Conservation (phyloP, 2,888 invertebrate species). For the Ypsolopha sequella region DNA sequence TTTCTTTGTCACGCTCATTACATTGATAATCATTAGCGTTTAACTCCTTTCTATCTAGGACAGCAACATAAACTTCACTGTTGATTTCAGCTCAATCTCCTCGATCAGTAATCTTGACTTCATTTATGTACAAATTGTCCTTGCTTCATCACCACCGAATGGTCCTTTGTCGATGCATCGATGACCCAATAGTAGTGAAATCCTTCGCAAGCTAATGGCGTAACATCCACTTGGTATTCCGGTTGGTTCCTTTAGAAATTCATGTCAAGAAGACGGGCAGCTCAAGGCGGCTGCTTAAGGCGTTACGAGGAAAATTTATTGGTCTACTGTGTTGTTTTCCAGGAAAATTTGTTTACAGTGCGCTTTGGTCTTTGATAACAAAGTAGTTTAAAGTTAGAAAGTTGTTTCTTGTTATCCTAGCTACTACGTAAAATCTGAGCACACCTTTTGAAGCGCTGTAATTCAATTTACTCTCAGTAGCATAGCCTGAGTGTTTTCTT, state of each 20-base stretch:
- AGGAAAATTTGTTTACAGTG: conserved; percentile 8
- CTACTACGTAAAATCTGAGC: no score
- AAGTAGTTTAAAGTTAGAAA: no score
- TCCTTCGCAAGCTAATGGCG: conserved; percentile 48
- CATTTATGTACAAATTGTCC: conserved; percentile 14
- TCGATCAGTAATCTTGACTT: conserved; percentile 17
- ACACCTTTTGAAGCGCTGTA: no score
- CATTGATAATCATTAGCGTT: no score
- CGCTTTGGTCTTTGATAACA: background rate
- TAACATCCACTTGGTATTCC: conserved; percentile 62
- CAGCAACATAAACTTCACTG: background rate
- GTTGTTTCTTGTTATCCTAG: no score
- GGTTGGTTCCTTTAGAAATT: conserved; percentile 55
- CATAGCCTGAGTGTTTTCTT: no score
- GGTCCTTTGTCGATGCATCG: conserved; percentile 22
- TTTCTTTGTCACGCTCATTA: no score
- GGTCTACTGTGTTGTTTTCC: conserved; percentile 24
- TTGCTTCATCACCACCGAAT: background rate
- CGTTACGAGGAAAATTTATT: conserved; percentile 56
- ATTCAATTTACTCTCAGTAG: no score
- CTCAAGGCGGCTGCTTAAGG: conserved; percentile 33
- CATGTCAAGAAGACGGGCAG: conserved; percentile 63
- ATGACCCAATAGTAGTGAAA: conserved; percentile 69
- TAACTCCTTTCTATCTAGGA: no score
- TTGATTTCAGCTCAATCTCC: background rate